Conservation (phyloP, 1,140 invertebrate species). For the Drosophila ficusphila region DNA sequence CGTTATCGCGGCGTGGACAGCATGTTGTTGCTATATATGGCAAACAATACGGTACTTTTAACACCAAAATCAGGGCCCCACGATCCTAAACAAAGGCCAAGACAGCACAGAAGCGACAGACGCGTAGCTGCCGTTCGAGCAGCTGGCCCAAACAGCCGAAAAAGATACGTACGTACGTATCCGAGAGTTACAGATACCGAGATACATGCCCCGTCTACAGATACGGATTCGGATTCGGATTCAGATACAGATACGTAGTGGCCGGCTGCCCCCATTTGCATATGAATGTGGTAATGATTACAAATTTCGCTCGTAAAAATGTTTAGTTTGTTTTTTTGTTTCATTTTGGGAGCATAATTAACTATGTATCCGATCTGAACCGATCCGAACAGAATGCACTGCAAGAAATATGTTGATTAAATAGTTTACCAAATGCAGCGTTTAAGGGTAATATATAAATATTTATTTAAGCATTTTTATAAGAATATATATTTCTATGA, state of each 20-base stretch:
- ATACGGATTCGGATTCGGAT: constrained; percentile 27
- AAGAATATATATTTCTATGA: not conserved
- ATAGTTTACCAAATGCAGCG: no score
- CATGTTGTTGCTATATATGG: constrained; percentile 67
- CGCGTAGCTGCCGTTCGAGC: constrained; percentile 75
- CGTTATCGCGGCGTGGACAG: constrained; percentile 55
- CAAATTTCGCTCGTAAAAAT: constrained; percentile 83
- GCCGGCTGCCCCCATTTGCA: constrained; percentile 65
- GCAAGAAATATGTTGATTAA: not conserved
- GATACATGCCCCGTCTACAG: constrained; percentile 23
- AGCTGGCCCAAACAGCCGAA: constrained; percentile 55
- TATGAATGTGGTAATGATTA: constrained; percentile 83
- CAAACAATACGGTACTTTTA: constrained; percentile 83
- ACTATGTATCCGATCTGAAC: constrained; percentile 61
- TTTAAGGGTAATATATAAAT: no score
- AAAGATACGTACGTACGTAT: not conserved
- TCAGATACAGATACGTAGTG: constrained; percentile 34
- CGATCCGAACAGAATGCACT: not conserved
- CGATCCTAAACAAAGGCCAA: constrained; percentile 69
- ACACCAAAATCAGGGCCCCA: constrained; percentile 69
- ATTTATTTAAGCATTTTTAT: no score
- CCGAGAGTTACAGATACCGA: constrained; percentile 36
- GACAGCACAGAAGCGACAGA: constrained; percentile 81
- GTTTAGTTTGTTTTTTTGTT: constrained; percentile 71
- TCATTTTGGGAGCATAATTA: constrained; percentile 70